Conservation (phyloP, 2,113 vertebrate species). For the Caloenas nicobarica region DNA sequence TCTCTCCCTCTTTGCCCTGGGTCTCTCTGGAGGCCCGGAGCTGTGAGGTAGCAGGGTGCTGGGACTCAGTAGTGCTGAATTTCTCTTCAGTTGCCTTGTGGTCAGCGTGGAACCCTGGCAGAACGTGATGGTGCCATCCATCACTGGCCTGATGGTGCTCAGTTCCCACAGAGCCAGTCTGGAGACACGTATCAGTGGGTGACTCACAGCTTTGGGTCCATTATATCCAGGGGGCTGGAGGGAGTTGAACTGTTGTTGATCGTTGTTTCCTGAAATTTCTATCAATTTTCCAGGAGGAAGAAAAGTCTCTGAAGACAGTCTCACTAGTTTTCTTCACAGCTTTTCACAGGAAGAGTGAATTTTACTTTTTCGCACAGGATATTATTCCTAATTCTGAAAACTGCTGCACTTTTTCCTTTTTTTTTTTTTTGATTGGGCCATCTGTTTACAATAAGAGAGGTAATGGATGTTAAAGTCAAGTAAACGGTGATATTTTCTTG, state of each 20-base stretch:
- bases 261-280: not conserved
- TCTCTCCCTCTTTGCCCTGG: not conserved
- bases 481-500: not conserved
- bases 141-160: not conserved
- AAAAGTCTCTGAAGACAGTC: not conserved
- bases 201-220: rapidly evolving
- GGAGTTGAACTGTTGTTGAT: not conserved
- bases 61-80: not conserved
- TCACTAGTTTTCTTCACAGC: not conserved
- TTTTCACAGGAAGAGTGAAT: not conserved
- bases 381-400: not conserved
- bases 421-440: not conserved
- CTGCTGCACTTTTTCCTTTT: not conserved
- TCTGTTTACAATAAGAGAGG: not conserved
- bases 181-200: rapidly evolving
- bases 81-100: not conserved
- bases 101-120: rapidly evolving
- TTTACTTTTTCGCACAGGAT: not conserved
- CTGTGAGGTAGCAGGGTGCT: rapidly evolving
- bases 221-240: not conserved
- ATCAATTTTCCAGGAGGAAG: not conserved
- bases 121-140: not conserved
- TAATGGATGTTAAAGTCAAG: not conserved
- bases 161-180: not conserved
- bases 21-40: not conserved